Conservation (phyloP, 2,888 invertebrate genomes). For the Zaprionus bogoriensis region DNA sequence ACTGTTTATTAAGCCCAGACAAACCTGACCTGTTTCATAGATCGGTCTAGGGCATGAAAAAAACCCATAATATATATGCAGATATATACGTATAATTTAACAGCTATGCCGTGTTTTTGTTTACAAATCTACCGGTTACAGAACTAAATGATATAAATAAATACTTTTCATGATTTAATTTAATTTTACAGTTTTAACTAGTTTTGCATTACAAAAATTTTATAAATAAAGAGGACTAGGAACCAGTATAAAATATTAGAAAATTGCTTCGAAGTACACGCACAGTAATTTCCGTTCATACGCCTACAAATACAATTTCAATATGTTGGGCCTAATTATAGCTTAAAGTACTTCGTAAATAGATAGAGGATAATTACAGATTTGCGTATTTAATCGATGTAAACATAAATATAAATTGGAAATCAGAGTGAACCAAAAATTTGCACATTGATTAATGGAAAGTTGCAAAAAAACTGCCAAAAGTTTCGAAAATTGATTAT, state of each 20-base stretch:
- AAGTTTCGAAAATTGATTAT: constrained; percentile 18
- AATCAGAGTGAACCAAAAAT: constrained; percentile 7
- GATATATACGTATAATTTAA: constrained; percentile 41
- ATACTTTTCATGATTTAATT: constrained; percentile 57
- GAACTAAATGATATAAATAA: constrained; percentile 49
- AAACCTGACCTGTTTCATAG: not conserved
- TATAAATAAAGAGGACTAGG: constrained; percentile 69
- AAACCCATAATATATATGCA: constrained; percentile 27
- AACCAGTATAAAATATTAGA: constrained; percentile 66
- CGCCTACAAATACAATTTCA: constrained; percentile 2
- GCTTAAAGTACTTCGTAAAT: not conserved
- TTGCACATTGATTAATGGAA: constrained; percentile 13
- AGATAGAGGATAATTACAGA: constrained; percentile 1
- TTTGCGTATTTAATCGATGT: too few species aligned
- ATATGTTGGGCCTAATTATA: not conserved
- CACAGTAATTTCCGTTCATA: constrained; percentile 4
- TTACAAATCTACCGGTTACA: constrained; percentile 49
- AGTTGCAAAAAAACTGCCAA: constrained; percentile 19
- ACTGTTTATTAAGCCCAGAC: not conserved
- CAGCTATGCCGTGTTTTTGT: constrained; percentile 63
- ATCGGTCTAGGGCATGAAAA: constrained; percentile 19
- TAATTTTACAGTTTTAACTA: constrained; percentile 55
- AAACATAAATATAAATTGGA: too few species aligned
- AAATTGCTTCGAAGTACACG: constrained; percentile 31
- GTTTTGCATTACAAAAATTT: constrained; percentile 43